phyloP scores from a whole-genome alignment of 2,888 invertebrate genomes.

The Chymomyza procnemis region DNA sequence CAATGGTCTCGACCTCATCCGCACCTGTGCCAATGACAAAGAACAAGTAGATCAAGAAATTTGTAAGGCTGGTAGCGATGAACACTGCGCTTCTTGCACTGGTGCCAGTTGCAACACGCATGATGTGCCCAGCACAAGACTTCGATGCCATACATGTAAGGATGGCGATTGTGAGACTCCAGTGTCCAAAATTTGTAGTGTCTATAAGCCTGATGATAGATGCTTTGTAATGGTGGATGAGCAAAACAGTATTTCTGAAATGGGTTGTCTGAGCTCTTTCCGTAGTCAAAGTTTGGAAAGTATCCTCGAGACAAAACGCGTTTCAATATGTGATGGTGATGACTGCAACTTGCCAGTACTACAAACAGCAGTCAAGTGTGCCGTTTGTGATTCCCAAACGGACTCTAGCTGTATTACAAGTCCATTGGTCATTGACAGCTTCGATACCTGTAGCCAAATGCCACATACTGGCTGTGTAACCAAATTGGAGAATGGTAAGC shows the following conservation, averaged over 20 bases:
- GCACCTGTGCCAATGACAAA: conserved; percentile 75
- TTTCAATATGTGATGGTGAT: conserved; percentile 63
- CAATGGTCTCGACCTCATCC: conserved; percentile 63
- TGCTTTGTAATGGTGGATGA: conserved; percentile 66
- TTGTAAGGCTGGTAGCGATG: conserved; percentile 49
- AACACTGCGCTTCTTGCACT: conserved; percentile 58
- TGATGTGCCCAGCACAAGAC: conserved; percentile 60
- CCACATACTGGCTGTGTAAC: conserved; percentile 71
- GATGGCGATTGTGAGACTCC: conserved; percentile 63
- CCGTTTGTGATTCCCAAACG: conserved; percentile 61
- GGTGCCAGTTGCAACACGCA: conserved; percentile 59
- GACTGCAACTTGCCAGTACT: conserved; percentile 65
- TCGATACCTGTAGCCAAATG: conserved; percentile 51
- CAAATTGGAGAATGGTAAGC: conserved; percentile 49
- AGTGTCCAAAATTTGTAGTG: conserved; percentile 40
- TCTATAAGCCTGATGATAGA: conserved; percentile 65
- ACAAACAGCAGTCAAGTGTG: conserved; percentile 51
- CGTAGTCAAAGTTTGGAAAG: conserved; percentile 58
- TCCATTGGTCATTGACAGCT: conserved; percentile 48
- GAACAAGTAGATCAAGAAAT: conserved; percentile 59
- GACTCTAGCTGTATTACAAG: conserved; percentile 64
- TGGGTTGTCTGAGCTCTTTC: conserved; percentile 74
- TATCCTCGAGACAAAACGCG: conserved; percentile 68
- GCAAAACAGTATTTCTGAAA: conserved; percentile 54
- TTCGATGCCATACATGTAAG: conserved; percentile 61